Percentiles rank a stretch among this genome's conserved stretches.
Conservation (phyloP, 2,797 vertebrate genomes). For the Euphonia xanthogaster region DNA sequence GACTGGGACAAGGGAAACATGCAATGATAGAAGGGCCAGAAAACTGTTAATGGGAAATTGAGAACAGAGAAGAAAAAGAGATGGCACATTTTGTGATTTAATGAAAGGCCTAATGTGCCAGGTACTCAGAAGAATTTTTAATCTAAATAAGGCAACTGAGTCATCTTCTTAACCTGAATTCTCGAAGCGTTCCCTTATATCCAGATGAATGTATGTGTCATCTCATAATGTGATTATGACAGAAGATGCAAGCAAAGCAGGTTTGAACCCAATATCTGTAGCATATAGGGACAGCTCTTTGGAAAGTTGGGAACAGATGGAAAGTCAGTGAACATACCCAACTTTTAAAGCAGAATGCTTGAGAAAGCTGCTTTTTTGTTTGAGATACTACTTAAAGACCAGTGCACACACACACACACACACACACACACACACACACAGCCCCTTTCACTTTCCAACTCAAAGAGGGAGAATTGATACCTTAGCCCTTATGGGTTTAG, state of each 20-base stretch:
- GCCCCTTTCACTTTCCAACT: background rate
- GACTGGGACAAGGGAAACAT: background rate
- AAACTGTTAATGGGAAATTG: background rate
- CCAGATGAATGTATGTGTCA: background rate
- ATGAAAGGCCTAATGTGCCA: background rate
- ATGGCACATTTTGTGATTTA: background rate
- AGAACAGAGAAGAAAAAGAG: background rate
- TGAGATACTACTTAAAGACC: background rate
- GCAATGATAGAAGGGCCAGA: background rate
- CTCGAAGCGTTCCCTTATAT: background rate
- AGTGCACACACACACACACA: accelerated
- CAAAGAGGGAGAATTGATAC: background rate
- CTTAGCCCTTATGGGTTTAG: background rate
- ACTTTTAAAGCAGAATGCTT: background rate
- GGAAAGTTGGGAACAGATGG: background rate
- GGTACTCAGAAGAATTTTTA: background rate
- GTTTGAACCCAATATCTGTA: background rate
- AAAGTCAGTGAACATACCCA: background rate
- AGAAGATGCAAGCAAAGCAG: slow-evolving; percentile 3
- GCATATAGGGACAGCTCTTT: background rate
- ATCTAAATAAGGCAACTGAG: background rate
- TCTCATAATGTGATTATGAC: background rate
- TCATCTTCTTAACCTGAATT: slow-evolving; percentile 23
- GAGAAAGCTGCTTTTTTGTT: background rate
- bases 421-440: background rate